These are phyloP conservation scores for Poecile atricapillus DNA, from an alignment of 2,113 vertebrate genomes.

Conservation along the genomic window DNA sequence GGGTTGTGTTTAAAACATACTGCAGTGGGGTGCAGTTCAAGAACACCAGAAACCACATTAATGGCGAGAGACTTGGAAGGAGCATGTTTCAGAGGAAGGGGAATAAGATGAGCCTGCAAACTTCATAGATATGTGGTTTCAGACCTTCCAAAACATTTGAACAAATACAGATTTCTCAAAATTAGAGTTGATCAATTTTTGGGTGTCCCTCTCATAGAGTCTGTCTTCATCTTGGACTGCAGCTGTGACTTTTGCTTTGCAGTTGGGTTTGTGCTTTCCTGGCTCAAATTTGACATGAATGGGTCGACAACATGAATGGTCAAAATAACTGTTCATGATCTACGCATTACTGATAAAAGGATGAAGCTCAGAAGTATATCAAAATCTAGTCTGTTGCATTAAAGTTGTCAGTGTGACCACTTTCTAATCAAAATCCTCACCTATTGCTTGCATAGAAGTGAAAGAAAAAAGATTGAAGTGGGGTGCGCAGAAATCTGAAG, in stretches of 20 bases:
- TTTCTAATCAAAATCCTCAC: neutral
- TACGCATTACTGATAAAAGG: neutral
- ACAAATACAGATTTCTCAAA: neutral
- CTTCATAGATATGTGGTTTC: neutral
- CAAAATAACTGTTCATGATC: neutral
- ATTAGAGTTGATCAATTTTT: neutral
- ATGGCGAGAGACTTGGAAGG: neutral
- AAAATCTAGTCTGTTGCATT: neutral
- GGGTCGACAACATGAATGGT: neutral
- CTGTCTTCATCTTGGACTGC: neutral
- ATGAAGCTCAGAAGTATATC: neutral
- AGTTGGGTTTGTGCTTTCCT: neutral
- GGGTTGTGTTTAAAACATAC: neutral
- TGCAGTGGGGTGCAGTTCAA: neutral
- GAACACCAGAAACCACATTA: neutral
- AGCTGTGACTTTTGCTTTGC: neutral
- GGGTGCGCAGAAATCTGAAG: neutral
- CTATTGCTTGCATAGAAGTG: neutral
- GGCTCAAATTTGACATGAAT: neutral
- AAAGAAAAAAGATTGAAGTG: neutral
- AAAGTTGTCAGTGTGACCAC: neutral
- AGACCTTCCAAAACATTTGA: neutral
- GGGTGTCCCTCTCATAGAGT: neutral
- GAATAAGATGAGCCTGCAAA: neutral
- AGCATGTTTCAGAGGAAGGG: neutral